Conservation (phyloP, 2,113 vertebrate genomes). For the Bubo bubo region DNA sequence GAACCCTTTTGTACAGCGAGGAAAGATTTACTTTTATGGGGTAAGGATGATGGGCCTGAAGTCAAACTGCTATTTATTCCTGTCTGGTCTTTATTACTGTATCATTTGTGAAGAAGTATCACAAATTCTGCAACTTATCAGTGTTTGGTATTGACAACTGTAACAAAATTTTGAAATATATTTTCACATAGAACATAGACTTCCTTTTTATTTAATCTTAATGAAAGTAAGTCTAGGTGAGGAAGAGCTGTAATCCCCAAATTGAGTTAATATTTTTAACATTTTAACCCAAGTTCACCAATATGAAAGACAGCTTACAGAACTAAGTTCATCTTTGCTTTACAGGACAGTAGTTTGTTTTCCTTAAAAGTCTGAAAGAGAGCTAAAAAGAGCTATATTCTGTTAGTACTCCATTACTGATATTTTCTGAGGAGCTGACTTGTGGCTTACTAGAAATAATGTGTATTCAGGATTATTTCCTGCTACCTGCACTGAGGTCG, state of each 20-base stretch:
- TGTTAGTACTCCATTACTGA: background rate
- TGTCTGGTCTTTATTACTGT: background rate
- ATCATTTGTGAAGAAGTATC: background rate
- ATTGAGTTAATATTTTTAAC: fast-evolving
- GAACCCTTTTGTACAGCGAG: slow-evolving; percentile 25
- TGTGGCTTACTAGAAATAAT: background rate
- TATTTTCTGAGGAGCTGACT: background rate
- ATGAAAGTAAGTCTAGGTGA: background rate
- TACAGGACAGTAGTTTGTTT: background rate
- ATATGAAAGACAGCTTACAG: background rate
- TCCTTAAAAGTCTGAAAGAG: background rate
- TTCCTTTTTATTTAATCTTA: slow-evolving; percentile 7
- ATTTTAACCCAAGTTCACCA: background rate
- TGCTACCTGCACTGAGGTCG: background rate
- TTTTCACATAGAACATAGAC: background rate
- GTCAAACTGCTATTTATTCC: slow-evolving; percentile 40
- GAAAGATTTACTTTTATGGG: background rate
- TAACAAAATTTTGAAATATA: background rate
- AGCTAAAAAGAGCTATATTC: background rate
- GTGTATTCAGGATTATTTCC: background rate
- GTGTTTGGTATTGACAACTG: background rate
- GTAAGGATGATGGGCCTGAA: background rate
- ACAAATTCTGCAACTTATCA: background rate
- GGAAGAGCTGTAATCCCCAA: background rate
- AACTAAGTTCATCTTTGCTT: background rate